phyloP scores from a whole-genome alignment of 2,888 invertebrate genomes.

The Yponomeuta sedellus region DNA sequence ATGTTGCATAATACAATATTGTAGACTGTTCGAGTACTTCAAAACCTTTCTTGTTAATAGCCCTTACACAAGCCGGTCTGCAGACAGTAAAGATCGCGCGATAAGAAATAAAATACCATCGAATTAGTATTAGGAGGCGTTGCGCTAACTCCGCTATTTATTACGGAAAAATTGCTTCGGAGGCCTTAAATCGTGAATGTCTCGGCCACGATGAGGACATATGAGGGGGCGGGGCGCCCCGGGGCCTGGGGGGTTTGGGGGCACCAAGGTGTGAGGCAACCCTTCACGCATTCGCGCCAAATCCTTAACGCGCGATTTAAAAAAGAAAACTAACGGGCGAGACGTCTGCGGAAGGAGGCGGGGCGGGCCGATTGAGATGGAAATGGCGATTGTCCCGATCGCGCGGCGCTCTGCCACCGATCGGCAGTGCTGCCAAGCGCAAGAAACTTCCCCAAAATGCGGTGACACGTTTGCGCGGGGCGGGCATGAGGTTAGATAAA shows the following conservation, averaged over 20 bases:
- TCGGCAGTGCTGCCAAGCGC: background rate
- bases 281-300: constrained; percentile 72
- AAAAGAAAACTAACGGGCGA: constrained; percentile 71
- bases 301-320: constrained; percentile 76
- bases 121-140: constrained; percentile 34
- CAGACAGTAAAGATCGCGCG: constrained; percentile 9
- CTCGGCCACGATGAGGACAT: constrained; percentile 49
- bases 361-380: constrained; percentile 58
- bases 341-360: constrained; percentile 28
- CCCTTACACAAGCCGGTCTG: background rate
- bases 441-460: too few relatives aligned
- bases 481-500: too few relatives aligned
- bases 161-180: constrained; percentile 42
- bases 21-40: background rate
- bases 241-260: constrained; percentile 16
- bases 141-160: constrained; percentile 36
- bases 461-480: too few relatives aligned
- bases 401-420: constrained; percentile 4
- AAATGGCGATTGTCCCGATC: constrained; percentile 69
- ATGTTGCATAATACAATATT: background rate
- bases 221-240: constrained; percentile 47
- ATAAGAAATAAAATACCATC: constrained; percentile 22
- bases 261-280: constrained; percentile 47
- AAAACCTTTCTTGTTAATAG: background rate
- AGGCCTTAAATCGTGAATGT: constrained; percentile 31